phyloP scores from a whole-genome alignment of 2,797 vertebrate genomes.

The Thaleichthys pacificus region DNA sequence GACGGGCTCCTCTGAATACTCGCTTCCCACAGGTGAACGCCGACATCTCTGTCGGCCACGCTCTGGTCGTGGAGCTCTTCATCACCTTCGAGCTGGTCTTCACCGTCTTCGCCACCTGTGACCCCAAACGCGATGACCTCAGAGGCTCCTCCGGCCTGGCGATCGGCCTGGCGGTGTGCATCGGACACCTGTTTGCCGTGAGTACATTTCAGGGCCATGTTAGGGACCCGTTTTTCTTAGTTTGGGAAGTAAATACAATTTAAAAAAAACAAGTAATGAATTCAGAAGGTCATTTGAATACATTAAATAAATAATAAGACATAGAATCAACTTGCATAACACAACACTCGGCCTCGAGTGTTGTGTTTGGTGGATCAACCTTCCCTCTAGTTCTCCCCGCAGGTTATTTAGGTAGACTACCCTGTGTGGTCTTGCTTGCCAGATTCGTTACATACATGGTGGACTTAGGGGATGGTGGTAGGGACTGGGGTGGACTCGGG shows the following conservation, averaged over 20 bases:
- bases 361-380: background rate
- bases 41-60: slow-evolving; percentile 82
- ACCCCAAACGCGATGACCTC: slow-evolving; percentile 83
- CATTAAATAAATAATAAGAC: background rate
- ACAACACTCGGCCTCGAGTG: background rate
- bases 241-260: background rate
- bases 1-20: background rate
- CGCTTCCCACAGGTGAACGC: slow-evolving; percentile 72
- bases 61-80: slow-evolving; percentile 86
- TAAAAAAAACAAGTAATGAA: too few species aligned
- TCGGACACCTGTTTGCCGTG: slow-evolving; percentile 91
- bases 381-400: background rate
- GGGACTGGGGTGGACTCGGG: background rate
- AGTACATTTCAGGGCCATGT: slow-evolving; percentile 57
- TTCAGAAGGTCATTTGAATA: too few species aligned
- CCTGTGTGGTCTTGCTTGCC: background rate
- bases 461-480: background rate
- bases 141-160: slow-evolving; percentile 86
- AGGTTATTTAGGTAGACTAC: background rate
- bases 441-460: background rate
- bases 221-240: background rate
- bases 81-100: slow-evolving; percentile 92
- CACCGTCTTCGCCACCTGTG: slow-evolving; percentile 90
- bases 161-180: slow-evolving; percentile 88
- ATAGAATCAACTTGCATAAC: background rate